Evolutionary conservation across 2,888 invertebrate species (phyloP).

Genomic region (Timema podura): DNA sequence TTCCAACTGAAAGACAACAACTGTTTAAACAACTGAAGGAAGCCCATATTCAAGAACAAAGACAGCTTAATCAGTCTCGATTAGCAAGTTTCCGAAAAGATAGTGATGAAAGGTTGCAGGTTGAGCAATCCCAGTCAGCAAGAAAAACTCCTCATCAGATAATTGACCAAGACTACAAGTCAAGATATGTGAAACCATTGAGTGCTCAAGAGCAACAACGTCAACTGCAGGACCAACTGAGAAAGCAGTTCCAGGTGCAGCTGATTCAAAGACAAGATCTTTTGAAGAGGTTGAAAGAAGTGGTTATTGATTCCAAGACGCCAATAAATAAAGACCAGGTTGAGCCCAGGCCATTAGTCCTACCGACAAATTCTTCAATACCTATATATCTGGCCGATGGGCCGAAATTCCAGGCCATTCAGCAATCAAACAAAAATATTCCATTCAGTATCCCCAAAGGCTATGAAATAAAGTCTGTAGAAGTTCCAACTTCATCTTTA

Average conservation of each 20-base stretch:
- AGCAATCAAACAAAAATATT: constrained; percentile 19
- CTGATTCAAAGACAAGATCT: constrained; percentile 61
- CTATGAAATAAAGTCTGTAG: constrained; percentile 8
- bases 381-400: constrained; percentile 64
- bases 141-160: not conserved
- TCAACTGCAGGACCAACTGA: constrained; percentile 65
- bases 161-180: not conserved
- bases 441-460: not conserved
- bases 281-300: constrained; percentile 68
- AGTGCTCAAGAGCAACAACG: constrained; percentile 48
- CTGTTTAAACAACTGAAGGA: constrained; percentile 23
- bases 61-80: not conserved
- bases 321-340: constrained; percentile 51
- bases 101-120: constrained; percentile 1
- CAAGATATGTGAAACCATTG: not conserved
- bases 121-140: constrained; percentile 7
- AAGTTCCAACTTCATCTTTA: constrained; percentile 23
- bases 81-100: not conserved
- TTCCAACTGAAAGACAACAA: constrained; percentile 23
- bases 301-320: constrained; percentile 58
- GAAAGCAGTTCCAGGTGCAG: constrained; percentile 43
- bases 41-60: constrained; percentile 13
- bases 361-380: constrained; percentile 2
- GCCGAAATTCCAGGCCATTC: constrained; percentile 67
- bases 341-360: constrained; percentile 8